Conservation (phyloP, 2,113 vertebrate genomes). For the Mohoua ochrocephala region DNA sequence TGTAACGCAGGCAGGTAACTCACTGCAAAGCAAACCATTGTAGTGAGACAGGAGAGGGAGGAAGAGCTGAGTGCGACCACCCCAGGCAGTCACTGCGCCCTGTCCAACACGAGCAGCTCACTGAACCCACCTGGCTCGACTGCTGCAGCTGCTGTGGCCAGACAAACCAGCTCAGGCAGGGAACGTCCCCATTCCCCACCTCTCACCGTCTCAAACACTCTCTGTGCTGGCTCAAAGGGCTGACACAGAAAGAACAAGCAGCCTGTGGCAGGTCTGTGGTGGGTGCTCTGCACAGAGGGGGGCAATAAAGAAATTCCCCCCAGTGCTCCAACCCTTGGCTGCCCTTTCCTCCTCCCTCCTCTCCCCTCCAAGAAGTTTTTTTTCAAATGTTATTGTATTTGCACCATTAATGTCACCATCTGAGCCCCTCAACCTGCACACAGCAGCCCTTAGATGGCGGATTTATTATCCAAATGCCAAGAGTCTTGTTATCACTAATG, state of each 20-base stretch:
- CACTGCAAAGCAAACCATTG: background rate
- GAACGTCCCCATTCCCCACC: background rate
- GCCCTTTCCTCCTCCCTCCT: background rate
- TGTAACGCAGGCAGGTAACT: fast-evolving
- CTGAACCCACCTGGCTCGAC: background rate
- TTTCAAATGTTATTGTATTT: background rate
- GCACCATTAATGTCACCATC: background rate
- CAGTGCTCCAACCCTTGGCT: background rate
- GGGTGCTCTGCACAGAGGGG: background rate
- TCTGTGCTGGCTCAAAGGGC: background rate
- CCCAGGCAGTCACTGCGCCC: background rate
- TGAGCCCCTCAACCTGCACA: background rate
- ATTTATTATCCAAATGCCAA: slow-evolving; percentile 62
- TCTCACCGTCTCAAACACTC: fast-evolving
- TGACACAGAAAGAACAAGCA: background rate
- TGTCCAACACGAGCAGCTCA: fast-evolving
- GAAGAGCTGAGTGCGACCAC: fast-evolving
- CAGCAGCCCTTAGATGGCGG: background rate
- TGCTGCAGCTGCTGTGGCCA: background rate
- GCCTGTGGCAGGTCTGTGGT: fast-evolving
- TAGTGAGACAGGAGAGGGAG: fast-evolving
- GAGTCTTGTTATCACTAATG: slow-evolving; percentile 26
- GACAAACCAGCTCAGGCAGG: background rate
- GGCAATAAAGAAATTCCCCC: background rate
- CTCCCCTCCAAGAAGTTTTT: background rate